Percentiles rank a stretch among this genome's conserved stretches.
phyloP scores from a whole-genome alignment of 1,140 invertebrate genomes.

The Drosophila subobscura region DNA sequence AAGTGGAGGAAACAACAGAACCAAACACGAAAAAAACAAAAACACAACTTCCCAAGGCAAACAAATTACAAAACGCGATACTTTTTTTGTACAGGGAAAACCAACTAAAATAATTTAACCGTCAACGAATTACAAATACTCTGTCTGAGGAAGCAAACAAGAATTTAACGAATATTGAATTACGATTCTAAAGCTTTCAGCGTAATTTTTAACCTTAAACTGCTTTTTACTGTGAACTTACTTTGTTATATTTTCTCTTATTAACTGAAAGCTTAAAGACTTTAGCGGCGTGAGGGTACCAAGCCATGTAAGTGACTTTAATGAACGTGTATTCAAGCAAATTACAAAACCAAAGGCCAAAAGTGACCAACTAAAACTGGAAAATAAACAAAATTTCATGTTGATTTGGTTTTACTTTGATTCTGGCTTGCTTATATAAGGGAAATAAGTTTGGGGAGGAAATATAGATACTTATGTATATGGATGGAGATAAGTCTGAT shows the following conservation, averaged over 20 bases:
- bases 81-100: conserved; percentile 2
- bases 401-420: neutral
- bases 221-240: too few species aligned
- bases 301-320: conserved; percentile 2
- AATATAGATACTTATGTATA: too few species aligned
- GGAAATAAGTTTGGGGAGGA: too few species aligned
- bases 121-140: neutral
- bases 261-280: too few species aligned
- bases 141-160: neutral
- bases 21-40: conserved; percentile 6
- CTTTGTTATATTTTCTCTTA: too few species aligned
- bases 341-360: conserved; percentile 26
- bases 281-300: too few species aligned
- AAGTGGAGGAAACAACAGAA: conserved; percentile 34
- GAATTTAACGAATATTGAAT: neutral
- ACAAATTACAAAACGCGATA: conserved; percentile 33
- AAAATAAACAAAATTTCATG: neutral
- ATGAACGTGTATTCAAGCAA: conserved; percentile 24
- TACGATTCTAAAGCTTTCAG: too few species aligned
- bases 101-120: too few species aligned
- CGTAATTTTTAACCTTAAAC: too few species aligned
- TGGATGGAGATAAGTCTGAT: too few species aligned
- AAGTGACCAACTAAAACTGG: conserved; percentile 9
- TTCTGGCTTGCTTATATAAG: neutral
- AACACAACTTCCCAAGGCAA: conserved; percentile 24